Base-by-base conservation (phyloP, 2,888 invertebrate genomes). In the Bimastos eiseni region DNA sequence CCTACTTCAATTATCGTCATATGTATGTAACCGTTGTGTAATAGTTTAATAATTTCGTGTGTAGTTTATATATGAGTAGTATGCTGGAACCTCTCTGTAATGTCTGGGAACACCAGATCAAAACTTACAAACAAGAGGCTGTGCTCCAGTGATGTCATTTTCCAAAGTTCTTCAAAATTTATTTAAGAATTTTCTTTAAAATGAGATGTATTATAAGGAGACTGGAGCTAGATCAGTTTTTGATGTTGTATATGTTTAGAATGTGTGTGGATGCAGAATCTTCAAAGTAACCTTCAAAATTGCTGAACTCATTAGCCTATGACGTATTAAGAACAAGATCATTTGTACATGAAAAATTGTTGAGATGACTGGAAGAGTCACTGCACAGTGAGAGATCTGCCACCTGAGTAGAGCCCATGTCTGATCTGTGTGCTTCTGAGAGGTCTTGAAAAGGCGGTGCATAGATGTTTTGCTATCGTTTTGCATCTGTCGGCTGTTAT, bases 61-160 rank as follows among this genome's bases (percentile, higher is more conserved):
- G n/a, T 70, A 70, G 70, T 70, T 30, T 70, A n/a, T 70, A n/a
- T n/a, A 70, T n/a, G 24, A 55, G 55, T 55, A 30, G 30, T 70
- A 13, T n/a, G n/a, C n/a, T 70, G n/a, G 70, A 70, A 8, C 70
- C 70, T 70, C 13, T 11, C n/a, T 70, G n/a, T 70, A n/a, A n/a
- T 70, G 70, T 70, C 70, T 70, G 70, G n/a, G 70, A 70, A 70
- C n/a, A n/a, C 70, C 70, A 70, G 70, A 70, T 70, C 70, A 70
- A 70, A 70, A n/a, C n/a, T 70, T 30, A 1, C 70, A 1, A 8
- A 70, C n/a, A 49, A 49, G 24, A 30, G 13, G 70, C 21, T 49
- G 30, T 30, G 70, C 70, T n/a, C 30, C 4, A 70, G n/a, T 70
- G 70, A 70, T n/a, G 70, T 70, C 70, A 70, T n/a, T n/a, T 70